Base-by-base conservation (phyloP, 1,140 invertebrate genomes). In the Patella vulgata region DNA sequence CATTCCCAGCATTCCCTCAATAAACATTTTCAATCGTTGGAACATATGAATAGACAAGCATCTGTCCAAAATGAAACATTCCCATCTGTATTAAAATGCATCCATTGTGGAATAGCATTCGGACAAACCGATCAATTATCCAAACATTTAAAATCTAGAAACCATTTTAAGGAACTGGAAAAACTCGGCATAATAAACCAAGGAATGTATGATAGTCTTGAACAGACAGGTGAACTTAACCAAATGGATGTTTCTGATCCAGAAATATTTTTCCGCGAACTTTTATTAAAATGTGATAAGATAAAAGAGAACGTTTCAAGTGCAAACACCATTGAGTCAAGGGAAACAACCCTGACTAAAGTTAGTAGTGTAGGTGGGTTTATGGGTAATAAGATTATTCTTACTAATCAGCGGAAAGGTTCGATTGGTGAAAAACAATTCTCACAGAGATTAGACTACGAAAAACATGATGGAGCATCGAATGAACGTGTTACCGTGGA, bases 111-210 rank as follows among this genome's bases (percentile, higher is more conserved):
- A 81, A 93, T 96, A 62, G 95, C 94, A 1, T 99, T 99, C 81
- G 89, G 96, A 65, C 97, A 97, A 76, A 94, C 97, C 76, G 96
- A 95, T 0, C 95, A 98, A 84, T 86, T 99, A 69, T 94, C 95
- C 0, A 98, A 98, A 85, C 97, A 99, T 87, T 86, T 98, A 42
- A 88, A 96, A 40, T 97, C 95, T 31, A 98, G 98, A 87, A 93
- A 94, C 89, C 97, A 99, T 79, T 96, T 98, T 25, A 95, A 95
- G 90, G 92, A 93, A 75, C 86, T 98, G 42, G 96, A 98, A 82
- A 95, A 93, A 82, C 83, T 96, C 30, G 86, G 92, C 89, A 98
- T 97, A 85, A 82, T 99, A 61, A 95, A 96, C 0, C 95, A 95
- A 78, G 95, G 95, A n/a, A 94, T 94, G 30, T 97, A 95, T 79